Evolutionary conservation across 2,113 vertebrate genomes (phyloP).

Genomic region (Agapornis roseicollis): DNA sequence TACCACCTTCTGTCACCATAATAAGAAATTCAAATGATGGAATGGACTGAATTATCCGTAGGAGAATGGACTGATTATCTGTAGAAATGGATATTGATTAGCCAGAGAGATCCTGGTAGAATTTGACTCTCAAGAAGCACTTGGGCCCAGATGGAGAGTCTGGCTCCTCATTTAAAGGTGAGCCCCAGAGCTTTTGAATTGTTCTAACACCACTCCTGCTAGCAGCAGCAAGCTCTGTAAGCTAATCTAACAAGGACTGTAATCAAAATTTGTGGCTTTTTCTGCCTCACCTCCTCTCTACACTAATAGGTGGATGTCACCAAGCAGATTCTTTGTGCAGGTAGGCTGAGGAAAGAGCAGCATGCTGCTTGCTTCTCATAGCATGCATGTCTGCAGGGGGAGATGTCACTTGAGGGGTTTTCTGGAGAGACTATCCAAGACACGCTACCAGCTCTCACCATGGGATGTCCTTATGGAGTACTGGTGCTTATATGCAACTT

Average conservation of each 20-base stretch:
- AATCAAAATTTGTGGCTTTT: neutral
- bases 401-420: neutral
- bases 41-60: neutral
- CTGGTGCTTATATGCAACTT: neutral
- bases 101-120: neutral
- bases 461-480: neutral
- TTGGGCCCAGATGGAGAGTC: neutral
- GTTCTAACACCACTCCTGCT: neutral
- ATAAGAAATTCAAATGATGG: neutral
- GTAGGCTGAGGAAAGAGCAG: neutral
- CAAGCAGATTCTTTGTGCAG: neutral
- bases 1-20: neutral
- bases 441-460: neutral
- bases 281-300: neutral
- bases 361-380: neutral
- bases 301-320: accelerated
- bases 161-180: neutral
- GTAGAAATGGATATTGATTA: neutral
- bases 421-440: neutral
- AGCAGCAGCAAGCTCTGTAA: neutral
- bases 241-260: neutral
- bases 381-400: accelerated
- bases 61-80: neutral
- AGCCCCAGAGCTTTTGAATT: neutral
- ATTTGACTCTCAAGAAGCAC: neutral